These are phyloP conservation scores for Cerastoderma edule DNA, from an alignment of 2,888 invertebrate genomes.

Conservation along the genomic window DNA sequence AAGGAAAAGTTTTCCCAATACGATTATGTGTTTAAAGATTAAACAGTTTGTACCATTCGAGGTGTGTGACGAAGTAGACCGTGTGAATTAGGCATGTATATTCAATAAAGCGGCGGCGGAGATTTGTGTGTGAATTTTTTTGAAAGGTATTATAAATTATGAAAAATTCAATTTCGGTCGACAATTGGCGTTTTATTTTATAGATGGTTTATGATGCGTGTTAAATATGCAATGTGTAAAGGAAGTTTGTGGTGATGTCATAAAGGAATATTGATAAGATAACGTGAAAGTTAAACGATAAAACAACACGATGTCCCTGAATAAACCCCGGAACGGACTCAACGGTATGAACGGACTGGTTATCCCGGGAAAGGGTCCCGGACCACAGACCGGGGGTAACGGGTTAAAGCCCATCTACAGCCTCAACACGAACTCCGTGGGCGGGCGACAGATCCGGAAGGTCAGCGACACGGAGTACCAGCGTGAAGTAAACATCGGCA, in stretches of 20 bases:
- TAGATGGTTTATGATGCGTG: neutral
- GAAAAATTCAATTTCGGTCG: neutral
- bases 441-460: conserved; percentile 53
- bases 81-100: neutral
- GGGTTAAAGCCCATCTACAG: conserved; percentile 53
- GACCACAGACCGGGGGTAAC: conserved; percentile 19
- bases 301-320: conserved; percentile 10
- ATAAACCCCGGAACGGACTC: conserved; percentile 11
- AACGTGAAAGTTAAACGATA: neutral
- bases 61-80: neutral
- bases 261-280: neutral
- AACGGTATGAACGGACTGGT: conserved; percentile 18
- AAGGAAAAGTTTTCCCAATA: neutral
- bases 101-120: neutral
- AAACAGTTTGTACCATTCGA: neutral
- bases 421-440: conserved; percentile 32
- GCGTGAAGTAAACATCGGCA: conserved; percentile 71
- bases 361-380: neutral
- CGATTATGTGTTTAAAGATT: neutral
- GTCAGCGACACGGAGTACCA: conserved; percentile 70
- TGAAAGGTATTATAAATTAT: neutral
- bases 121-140: neutral
- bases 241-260: neutral
- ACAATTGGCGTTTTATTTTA: too few species aligned
- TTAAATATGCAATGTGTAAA: neutral